These are phyloP conservation scores for Mastigias papua DNA, from an alignment of 30 jellyfish, hydroid and myxozoan species.

Conservation along the genomic window DNA sequence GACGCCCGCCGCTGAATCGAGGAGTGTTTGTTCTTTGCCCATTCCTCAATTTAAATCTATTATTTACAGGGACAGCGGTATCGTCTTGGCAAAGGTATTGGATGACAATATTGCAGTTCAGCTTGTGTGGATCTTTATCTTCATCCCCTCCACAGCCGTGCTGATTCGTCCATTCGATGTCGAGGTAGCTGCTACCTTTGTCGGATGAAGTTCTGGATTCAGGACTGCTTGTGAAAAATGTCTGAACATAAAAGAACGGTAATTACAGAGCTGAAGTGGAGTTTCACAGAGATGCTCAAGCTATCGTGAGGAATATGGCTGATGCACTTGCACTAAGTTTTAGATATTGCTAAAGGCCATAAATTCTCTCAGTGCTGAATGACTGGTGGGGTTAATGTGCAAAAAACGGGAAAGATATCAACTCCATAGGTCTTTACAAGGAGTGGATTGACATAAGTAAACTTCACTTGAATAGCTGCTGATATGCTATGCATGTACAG, in stretches of 20 bases:
- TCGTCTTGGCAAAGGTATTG: conserved; percentile 88
- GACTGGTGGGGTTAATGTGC: too few species aligned
- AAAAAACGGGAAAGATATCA: too few species aligned
- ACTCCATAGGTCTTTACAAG: too few species aligned
- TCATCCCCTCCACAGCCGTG: conserved; percentile 99
- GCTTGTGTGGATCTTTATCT: conserved; percentile 91
- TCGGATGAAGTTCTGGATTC: conserved; percentile 22
- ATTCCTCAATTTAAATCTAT: conserved; percentile 64
- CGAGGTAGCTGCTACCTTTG: conserved; percentile 63
- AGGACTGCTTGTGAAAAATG: conserved; percentile 65
- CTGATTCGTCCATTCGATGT: conserved; percentile 94
- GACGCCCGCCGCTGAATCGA: conserved; percentile 40
- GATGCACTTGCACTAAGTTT: too few species aligned
- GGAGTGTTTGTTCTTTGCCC: conserved; percentile 74
- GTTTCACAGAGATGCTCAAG: background rate
- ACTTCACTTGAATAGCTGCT: too few species aligned
- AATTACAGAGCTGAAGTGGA: background rate
- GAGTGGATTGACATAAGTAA: too few species aligned
- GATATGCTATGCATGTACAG: too few species aligned
- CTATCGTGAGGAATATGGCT: too few species aligned
- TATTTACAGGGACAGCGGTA: conserved; percentile 23
- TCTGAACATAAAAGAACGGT: background rate
- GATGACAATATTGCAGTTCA: conserved; percentile 85
- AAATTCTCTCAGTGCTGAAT: too few species aligned
- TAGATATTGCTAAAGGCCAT: too few species aligned